Percentiles rank a stretch among this genome's conserved stretches.
Evolutionary conservation across 2,888 invertebrate genomes (phyloP).

Genomic region (Drosophila antonietae): DNA sequence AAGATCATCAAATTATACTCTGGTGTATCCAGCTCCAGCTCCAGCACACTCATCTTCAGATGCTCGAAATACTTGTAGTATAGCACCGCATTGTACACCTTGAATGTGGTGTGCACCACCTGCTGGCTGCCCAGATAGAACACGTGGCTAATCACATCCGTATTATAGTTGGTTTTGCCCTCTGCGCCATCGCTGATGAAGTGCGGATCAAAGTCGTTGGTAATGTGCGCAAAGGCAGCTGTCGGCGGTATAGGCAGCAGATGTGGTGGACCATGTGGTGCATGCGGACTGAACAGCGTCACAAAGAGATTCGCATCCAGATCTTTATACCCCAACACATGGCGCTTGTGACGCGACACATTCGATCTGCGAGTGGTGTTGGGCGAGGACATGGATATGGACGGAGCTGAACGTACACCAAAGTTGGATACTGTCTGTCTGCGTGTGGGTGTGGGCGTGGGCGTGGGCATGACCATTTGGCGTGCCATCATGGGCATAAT

Average conservation of each 20-base stretch:
- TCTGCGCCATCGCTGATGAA: slow-evolving; percentile 54
- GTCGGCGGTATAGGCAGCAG: slow-evolving; percentile 53
- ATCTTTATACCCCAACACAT: slow-evolving; percentile 75
- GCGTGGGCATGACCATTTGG: slow-evolving; percentile 46
- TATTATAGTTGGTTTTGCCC: slow-evolving; percentile 78
- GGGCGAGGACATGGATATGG: slow-evolving; percentile 10
- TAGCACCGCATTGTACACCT: slow-evolving; percentile 91
- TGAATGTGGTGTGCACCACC: slow-evolving; percentile 87
- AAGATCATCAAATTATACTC: slow-evolving; percentile 91
- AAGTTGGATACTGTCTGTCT: slow-evolving; percentile 17
- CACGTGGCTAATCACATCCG: slow-evolving; percentile 82
- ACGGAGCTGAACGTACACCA: slow-evolving; percentile 18
- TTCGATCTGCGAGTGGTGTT: slow-evolving; percentile 33
- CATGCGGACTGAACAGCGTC: slow-evolving; percentile 70
- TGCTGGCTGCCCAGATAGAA: slow-evolving; percentile 85
- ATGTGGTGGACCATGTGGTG: slow-evolving; percentile 52
- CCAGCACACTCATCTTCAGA: slow-evolving; percentile 89
- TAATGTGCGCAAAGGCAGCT: slow-evolving; percentile 58
- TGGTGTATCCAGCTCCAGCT: slow-evolving; percentile 92
- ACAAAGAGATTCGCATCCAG: slow-evolving; percentile 78
- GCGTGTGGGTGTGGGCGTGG: slow-evolving; percentile 23
- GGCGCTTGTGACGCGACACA: slow-evolving; percentile 65
- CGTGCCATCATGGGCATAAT: slow-evolving; percentile 66
- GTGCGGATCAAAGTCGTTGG: slow-evolving; percentile 74
- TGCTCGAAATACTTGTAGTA: slow-evolving; percentile 91